These are phyloP conservation scores for Oryzias melastigma DNA, from an alignment of 2,113 vertebrate species.

Conservation along the genomic window DNA sequence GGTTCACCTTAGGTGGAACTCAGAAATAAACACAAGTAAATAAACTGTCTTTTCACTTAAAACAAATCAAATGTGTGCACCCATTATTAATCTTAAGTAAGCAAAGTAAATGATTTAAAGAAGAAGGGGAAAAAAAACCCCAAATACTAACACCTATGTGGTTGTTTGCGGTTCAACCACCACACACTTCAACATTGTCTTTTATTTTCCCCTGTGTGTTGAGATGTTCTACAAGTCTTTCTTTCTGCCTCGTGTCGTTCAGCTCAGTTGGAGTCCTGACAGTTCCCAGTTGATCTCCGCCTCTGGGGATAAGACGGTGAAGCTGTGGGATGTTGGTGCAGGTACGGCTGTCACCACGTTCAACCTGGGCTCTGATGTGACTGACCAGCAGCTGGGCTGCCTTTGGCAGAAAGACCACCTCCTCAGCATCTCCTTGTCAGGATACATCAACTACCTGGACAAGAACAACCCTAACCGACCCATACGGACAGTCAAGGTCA, in stretches of 20 bases:
- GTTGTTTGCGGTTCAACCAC: too few species aligned
- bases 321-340: conserved; percentile 89
- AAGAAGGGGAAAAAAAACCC: too few species aligned
- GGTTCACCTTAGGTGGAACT: too few species aligned
- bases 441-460: conserved; percentile 98
- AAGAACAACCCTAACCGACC: conserved; percentile 91
- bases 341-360: conserved; percentile 87
- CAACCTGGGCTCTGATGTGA: conserved; percentile 84
- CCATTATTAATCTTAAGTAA: too few species aligned
- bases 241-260: neutral
- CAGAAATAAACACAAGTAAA: too few species aligned
- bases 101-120: too few species aligned
- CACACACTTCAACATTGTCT: neutral
- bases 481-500: conserved; percentile 88
- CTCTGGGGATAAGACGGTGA: conserved; percentile 95
- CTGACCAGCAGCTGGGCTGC: conserved; percentile 97
- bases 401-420: conserved; percentile 94
- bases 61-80: too few species aligned
- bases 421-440: conserved; percentile 89
- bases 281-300: conserved; percentile 90
- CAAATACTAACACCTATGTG: too few species aligned
- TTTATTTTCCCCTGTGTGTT: neutral
- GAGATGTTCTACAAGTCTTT: neutral
- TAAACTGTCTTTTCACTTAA: too few species aligned
- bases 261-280: conserved; percentile 91